phyloP scores from a whole-genome alignment of 2,888 invertebrate genomes.

The Hypselothyrea guttata region DNA sequence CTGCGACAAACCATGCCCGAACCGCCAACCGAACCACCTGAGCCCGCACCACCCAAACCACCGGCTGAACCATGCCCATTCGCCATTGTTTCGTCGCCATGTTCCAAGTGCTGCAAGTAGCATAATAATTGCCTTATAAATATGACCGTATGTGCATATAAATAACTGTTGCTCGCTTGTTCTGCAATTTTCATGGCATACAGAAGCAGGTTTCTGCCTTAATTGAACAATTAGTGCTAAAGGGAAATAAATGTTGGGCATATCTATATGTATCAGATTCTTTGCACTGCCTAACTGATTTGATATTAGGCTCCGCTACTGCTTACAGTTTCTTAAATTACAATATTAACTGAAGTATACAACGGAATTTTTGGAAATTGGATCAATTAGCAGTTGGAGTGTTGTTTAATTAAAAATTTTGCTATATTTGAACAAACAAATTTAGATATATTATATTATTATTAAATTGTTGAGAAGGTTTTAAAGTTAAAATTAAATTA shows the following conservation, averaged over 20 bases:
- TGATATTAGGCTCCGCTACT: too few relatives aligned
- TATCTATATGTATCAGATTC: neutral
- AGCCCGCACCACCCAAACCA: neutral
- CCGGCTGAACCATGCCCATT: conserved; percentile 13
- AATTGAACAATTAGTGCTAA: conserved; percentile 39
- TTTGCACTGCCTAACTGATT: too few relatives aligned
- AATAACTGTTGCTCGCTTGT: conserved; percentile 36
- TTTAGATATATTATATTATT: too few relatives aligned
- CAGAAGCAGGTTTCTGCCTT: conserved; percentile 15
- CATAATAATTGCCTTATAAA: conserved; percentile 56
- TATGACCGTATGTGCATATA: conserved; percentile 48
- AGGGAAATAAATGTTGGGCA: neutral
- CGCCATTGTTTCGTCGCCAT: conserved; percentile 25
- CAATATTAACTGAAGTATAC: too few relatives aligned
- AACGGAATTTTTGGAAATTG: too few relatives aligned
- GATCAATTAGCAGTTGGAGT: too few relatives aligned
- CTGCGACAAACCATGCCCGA: conserved; percentile 59
- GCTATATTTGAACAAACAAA: too few relatives aligned
- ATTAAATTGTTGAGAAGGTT: too few relatives aligned
- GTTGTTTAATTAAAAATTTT: too few relatives aligned
- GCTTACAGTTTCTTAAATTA: too few relatives aligned
- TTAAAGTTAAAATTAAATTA: too few relatives aligned
- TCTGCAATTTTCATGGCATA: conserved; percentile 42
- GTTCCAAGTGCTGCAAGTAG: conserved; percentile 51
- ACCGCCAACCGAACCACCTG: conserved; percentile 32